These are phyloP conservation scores for Eutrigla gurnardus DNA, from an alignment of 2,797 vertebrate genomes.

Conservation along the genomic window DNA sequence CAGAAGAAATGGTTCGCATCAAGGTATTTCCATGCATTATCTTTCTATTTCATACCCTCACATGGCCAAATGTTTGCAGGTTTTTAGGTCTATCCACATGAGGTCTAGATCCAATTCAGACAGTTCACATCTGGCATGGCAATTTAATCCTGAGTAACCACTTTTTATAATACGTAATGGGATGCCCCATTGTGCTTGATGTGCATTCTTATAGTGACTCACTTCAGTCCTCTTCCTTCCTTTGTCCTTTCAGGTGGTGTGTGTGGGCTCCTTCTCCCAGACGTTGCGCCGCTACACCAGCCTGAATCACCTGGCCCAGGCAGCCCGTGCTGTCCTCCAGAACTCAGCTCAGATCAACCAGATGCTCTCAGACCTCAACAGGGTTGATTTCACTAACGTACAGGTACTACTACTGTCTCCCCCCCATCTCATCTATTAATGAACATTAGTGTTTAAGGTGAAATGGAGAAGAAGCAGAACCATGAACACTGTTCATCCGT, in stretches of 20 bases:
- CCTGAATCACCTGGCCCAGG: slow-evolving; percentile 94
- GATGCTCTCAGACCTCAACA: slow-evolving; percentile 96
- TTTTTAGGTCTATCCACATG: background rate
- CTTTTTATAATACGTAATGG: background rate
- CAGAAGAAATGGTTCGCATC: slow-evolving; percentile 94
- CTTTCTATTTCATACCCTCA: slow-evolving; percentile 2
- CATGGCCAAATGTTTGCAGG: background rate
- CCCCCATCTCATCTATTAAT: no score
- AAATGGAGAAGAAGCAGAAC: background rate
- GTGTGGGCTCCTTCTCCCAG: slow-evolving; percentile 92
- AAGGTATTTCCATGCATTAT: slow-evolving; percentile 82
- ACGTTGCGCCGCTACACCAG: slow-evolving; percentile 94
- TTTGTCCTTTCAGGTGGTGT: slow-evolving; percentile 85
- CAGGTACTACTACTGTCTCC: slow-evolving; percentile 80
- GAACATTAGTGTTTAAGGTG: background rate
- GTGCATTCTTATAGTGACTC: background rate
- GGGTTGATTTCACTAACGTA: slow-evolving; percentile 95
- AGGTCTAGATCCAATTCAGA: background rate
- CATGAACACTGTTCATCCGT: background rate
- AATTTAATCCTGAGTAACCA: background rate
- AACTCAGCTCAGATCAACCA: slow-evolving; percentile 95
- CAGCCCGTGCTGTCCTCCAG: slow-evolving; percentile 92
- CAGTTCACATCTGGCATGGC: background rate
- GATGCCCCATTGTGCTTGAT: background rate
- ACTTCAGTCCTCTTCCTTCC: background rate